Percentiles rank a stretch among this genome's conserved stretches.
Conservation (phyloP, 2,888 invertebrate species). For the Branchipolynoe longqiensis region DNA sequence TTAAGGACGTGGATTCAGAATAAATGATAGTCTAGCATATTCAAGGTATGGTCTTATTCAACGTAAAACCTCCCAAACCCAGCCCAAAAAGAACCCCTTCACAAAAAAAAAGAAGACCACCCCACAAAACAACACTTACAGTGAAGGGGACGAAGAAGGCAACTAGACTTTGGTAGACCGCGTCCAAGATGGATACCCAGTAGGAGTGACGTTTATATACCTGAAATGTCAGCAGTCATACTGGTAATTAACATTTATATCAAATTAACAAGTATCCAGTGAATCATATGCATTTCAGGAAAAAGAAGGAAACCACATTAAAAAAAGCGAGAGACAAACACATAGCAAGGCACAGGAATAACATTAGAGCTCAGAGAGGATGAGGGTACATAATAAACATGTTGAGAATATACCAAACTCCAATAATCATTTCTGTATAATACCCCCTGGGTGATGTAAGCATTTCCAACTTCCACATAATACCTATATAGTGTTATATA, state of each 20-base stretch:
- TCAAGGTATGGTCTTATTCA: background rate
- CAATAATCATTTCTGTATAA: no score
- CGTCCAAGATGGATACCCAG: conserved; percentile 28
- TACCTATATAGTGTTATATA: no score
- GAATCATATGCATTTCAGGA: no score
- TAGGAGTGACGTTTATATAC: conserved; percentile 47
- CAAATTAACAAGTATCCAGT: no score
- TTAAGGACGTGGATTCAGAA: background rate
- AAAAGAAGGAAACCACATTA: no score
- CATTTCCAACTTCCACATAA: no score
- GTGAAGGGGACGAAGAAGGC: conserved; percentile 44
- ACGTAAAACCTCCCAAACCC: background rate
- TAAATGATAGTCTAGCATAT: background rate
- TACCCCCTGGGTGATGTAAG: no score
- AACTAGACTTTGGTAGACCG: conserved; percentile 53
- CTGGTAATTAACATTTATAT: background rate
- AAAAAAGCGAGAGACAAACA: no score
- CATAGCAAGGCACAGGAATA: no score
- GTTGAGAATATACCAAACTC: no score
- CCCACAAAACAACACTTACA: conserved; percentile 38
- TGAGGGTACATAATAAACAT: no score
- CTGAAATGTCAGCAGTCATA: background rate
- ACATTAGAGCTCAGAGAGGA: no score
- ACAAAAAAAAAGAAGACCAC: background rate
- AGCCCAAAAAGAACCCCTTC: background rate